phyloP scores from a whole-genome alignment of 2,113 vertebrate species.

The Fukomys damarensis region DNA sequence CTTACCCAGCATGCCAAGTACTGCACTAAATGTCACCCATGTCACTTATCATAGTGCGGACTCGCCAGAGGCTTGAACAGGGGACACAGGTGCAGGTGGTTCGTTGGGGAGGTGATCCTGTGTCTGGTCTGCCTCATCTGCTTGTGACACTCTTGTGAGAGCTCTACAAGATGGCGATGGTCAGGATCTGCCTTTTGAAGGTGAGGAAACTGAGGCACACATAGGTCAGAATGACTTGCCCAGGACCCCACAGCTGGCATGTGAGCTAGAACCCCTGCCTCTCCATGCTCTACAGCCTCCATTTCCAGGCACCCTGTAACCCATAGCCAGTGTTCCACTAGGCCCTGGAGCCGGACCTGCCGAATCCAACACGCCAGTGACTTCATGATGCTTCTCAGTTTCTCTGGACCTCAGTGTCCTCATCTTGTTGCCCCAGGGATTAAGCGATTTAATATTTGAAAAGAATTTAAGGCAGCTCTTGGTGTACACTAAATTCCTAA shows the following conservation, averaged over 20 bases:
- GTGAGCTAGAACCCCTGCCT: not conserved
- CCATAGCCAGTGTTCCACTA: rapidly evolving
- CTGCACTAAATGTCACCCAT: not conserved
- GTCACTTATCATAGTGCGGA: not conserved
- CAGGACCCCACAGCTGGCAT: not conserved
- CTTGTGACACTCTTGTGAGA: too few species aligned
- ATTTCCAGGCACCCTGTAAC: not conserved
- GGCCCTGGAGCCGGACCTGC: not conserved
- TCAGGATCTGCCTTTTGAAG: not conserved
- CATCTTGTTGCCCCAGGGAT: not conserved
- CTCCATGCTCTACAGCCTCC: not conserved
- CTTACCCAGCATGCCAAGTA: not conserved
- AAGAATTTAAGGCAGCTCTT: not conserved
- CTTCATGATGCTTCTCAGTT: not conserved
- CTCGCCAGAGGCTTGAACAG: not conserved
- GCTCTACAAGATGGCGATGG: too few species aligned
- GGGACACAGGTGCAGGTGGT: not conserved
- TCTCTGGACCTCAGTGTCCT: not conserved
- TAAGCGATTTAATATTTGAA: not conserved
- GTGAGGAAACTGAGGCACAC: not conserved
- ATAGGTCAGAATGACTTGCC: too few species aligned
- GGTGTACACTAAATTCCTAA: not conserved
- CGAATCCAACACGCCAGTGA: not conserved
- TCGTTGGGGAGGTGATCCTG: not conserved
- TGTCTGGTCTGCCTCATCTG: not conserved